A percentile compares a stretch with the other conserved stretches of the same genome.
Conservation (phyloP, 2,797 vertebrate genomes). For the Spatula clypeata region DNA sequence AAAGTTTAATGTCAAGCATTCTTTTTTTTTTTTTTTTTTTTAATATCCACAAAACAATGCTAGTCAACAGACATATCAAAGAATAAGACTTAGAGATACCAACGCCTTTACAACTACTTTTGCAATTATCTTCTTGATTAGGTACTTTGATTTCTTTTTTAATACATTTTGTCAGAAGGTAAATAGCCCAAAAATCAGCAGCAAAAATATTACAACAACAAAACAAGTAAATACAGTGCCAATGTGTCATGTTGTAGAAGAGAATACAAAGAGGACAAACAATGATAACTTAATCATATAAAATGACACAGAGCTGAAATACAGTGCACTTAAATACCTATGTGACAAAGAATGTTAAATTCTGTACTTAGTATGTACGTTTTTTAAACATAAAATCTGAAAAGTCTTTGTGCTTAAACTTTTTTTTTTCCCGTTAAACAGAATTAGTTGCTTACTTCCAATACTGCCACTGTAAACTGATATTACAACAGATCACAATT, state of each 20-base stretch:
- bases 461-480: constrained; percentile 87
- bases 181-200: constrained; percentile 82
- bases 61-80: constrained; percentile 82
- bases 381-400: constrained; percentile 83
- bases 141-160: constrained; percentile 66
- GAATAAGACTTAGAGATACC: constrained; percentile 80
- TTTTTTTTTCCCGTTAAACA: constrained; percentile 79
- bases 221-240: constrained; percentile 83
- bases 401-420: constrained; percentile 86
- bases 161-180: constrained; percentile 74
- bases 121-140: constrained; percentile 73
- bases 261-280: constrained; percentile 82
- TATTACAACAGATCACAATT: constrained; percentile 88
- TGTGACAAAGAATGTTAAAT: constrained; percentile 84
- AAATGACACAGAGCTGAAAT: constrained; percentile 86
- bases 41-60: constrained; percentile 82
- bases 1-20: constrained; percentile 81
- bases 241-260: constrained; percentile 75
- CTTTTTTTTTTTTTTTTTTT: constrained; percentile 64
- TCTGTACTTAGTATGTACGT: constrained; percentile 80
- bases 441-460: constrained; percentile 85
- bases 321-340: constrained; percentile 86
- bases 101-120: constrained; percentile 79
- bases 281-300: constrained; percentile 87
- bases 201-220: constrained; percentile 83